Percentiles rank a stretch among this genome's conserved stretches.
Conservation (phyloP, 2,113 vertebrate genomes). For the Brachyhypopomus gauderio region DNA sequence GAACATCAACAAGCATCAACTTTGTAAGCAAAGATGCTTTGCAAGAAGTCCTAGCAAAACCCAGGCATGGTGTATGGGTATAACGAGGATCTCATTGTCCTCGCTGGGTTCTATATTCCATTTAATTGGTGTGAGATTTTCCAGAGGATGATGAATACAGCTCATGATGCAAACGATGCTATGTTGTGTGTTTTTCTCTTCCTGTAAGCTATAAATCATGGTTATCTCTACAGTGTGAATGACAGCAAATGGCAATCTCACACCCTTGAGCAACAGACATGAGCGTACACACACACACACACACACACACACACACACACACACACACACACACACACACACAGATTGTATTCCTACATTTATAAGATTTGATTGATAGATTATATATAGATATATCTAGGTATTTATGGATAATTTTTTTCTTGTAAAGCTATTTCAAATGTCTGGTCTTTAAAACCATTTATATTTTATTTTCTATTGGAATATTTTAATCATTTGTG, state of each 20-base stretch:
- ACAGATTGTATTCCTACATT: not conserved
- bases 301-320: not conserved
- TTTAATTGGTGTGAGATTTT: not conserved
- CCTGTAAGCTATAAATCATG: not conserved
- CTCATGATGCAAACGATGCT: constrained; percentile 27
- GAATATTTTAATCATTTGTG: too few species aligned
- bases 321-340: not conserved
- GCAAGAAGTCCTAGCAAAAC: not conserved
- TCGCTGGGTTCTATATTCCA: not conserved
- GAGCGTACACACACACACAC: not conserved
- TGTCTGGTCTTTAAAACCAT: too few species aligned
- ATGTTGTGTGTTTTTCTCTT: constrained; percentile 12
- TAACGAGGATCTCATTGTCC: not conserved
- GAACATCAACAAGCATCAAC: not conserved
- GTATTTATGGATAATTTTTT: too few species aligned
- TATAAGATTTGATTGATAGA: not conserved
- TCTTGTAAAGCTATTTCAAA: too few species aligned
- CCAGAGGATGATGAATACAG: constrained; percentile 38
- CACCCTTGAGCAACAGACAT: not conserved
- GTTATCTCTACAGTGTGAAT: not conserved
- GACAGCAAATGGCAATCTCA: not conserved
- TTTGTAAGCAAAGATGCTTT: too few species aligned
- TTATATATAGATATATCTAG: too few species aligned
- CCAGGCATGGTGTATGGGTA: not conserved
- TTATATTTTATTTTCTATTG: too few species aligned